These are phyloP conservation scores for Meloidogyne floridensis DNA, from an alignment of 1,140 invertebrate species.

Conservation along the genomic window DNA sequence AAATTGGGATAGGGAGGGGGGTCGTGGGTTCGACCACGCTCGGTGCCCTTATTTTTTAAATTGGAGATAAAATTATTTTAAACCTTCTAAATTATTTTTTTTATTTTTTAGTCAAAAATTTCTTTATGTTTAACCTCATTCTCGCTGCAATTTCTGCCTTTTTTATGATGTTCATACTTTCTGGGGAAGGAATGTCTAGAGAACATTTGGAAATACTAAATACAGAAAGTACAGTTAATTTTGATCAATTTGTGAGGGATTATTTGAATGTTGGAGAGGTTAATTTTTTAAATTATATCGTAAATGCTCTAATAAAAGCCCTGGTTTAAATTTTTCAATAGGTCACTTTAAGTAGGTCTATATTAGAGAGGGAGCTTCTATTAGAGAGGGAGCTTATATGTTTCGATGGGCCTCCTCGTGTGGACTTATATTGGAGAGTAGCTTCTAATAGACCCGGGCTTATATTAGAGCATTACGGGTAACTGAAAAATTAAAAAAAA, in stretches of 20 bases:
- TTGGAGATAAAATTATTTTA: neutral
- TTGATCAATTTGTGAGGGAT: neutral
- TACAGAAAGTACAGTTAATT: neutral
- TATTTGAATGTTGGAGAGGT: constrained; percentile 1
- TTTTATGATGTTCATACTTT: neutral
- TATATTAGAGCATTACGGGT: too few species aligned
- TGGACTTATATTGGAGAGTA: too few species aligned
- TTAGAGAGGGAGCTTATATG: too few species aligned
- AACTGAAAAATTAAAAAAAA: too few species aligned
- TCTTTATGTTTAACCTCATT: neutral
- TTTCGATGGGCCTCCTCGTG: too few species aligned
- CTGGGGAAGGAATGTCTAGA: neutral
- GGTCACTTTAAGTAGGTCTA: too few species aligned
- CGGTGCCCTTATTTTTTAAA: neutral
- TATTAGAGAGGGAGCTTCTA: too few species aligned
- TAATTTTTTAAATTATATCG: neutral
- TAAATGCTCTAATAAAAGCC: too few species aligned
- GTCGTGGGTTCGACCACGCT: neutral
- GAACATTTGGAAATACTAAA: neutral
- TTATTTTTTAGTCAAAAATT: neutral
- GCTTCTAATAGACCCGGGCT: too few species aligned
- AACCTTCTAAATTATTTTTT: too few species aligned
- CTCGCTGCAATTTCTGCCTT: neutral
- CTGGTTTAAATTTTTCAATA: too few species aligned
- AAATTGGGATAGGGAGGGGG: neutral